phyloP scores from a whole-genome alignment of 2,888 invertebrate genomes.

The Scelioninae gen. 2 region DNA sequence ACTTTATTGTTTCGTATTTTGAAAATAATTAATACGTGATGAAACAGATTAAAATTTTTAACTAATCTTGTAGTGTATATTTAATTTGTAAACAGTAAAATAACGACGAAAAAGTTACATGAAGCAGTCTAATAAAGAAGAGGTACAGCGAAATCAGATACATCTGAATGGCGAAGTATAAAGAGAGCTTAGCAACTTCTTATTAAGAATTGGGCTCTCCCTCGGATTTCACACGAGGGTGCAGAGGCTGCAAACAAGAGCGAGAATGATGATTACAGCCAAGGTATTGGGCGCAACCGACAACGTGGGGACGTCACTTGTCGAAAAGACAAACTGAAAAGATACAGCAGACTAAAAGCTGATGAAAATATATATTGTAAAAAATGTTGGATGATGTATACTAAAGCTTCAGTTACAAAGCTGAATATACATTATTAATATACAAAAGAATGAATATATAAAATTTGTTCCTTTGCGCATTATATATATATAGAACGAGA shows the following conservation, averaged over 20 bases:
- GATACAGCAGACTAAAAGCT: constrained; percentile 14
- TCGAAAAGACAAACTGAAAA: constrained; percentile 31
- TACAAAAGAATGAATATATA: not conserved
- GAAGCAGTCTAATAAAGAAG: constrained; percentile 24
- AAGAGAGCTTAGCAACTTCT: constrained; percentile 54
- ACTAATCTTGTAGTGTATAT: too few species aligned
- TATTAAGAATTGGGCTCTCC: constrained; percentile 58
- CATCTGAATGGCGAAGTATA: constrained; percentile 44
- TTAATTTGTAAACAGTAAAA: not conserved
- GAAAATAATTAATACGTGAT: too few species aligned
- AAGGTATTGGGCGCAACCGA: constrained; percentile 35
- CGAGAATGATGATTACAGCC: constrained; percentile 51
- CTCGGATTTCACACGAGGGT: constrained; percentile 54
- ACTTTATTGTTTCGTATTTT: not conserved
- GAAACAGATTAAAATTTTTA: too few species aligned
- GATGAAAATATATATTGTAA: constrained; percentile 22
- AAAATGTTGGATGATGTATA: constrained; percentile 16
- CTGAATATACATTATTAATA: too few species aligned
- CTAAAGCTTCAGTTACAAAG: not conserved
- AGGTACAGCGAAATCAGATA: constrained; percentile 25
- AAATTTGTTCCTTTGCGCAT: not conserved
- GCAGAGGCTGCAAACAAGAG: constrained; percentile 61
- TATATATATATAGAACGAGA: too few species aligned
- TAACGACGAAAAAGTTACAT: constrained; percentile 5
- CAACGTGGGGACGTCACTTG: constrained; percentile 25